Conservation (phyloP, 2,113 vertebrate species). For the Harpagus bidentatus region DNA sequence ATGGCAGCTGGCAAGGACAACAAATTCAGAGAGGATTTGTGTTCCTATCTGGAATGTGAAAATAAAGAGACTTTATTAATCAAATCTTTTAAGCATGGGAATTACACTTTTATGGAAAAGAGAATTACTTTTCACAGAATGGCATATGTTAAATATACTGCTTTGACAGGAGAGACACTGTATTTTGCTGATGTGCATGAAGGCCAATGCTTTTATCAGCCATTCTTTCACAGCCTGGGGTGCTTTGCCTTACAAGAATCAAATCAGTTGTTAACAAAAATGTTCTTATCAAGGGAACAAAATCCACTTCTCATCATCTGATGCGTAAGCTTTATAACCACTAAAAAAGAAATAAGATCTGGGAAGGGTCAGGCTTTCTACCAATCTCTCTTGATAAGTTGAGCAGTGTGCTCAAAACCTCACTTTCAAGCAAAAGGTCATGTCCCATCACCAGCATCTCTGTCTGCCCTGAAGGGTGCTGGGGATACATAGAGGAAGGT, state of each 20-base stretch:
- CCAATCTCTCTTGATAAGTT: neutral
- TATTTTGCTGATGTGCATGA: neutral
- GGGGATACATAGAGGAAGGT: neutral
- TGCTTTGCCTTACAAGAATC: neutral
- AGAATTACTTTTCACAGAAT: neutral
- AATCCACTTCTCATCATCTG: neutral
- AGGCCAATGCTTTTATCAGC: neutral
- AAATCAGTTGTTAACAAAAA: neutral
- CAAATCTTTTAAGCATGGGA: neutral
- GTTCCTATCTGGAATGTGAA: neutral
- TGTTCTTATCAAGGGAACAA: neutral
- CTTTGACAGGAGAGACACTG: neutral
- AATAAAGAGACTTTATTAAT: neutral
- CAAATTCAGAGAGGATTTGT: neutral
- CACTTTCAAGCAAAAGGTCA: neutral
- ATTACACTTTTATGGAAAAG: neutral
- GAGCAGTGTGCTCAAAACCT: neutral
- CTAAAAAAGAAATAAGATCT: neutral
- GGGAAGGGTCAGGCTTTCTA: neutral
- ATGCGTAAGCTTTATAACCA: neutral
- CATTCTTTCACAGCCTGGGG: neutral
- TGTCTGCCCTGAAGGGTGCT: neutral
- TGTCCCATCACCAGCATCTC: neutral
- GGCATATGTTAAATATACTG: neutral
- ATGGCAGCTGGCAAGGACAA: neutral